A percentile compares a stretch with the other conserved stretches of the same genome.
Conservation (phyloP, 1,140 invertebrate species). For the Paralvinella palmiformis region DNA sequence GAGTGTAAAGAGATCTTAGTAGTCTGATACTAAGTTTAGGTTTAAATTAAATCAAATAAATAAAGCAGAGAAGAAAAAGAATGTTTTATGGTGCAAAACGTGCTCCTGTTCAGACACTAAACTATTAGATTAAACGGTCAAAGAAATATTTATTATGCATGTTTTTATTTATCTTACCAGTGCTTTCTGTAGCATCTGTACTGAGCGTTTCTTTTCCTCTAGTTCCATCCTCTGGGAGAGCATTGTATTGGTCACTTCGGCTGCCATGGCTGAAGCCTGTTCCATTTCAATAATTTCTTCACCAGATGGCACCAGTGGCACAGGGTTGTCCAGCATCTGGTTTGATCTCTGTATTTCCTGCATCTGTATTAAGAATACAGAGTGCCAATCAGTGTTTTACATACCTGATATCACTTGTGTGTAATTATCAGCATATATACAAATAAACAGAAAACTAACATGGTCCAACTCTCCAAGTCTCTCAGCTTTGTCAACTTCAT, state of each 20-base stretch:
- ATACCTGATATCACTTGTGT: too few species aligned
- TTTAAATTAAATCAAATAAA: too few species aligned
- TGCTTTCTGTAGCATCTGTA: conserved; percentile 48
- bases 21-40: too few species aligned
- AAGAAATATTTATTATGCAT: too few species aligned
- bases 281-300: conserved; percentile 40
- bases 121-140: too few species aligned
- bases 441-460: conserved; percentile 21
- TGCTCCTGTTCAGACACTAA: too few species aligned
- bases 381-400: too few species aligned
- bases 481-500: conserved; percentile 46
- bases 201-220: conserved; percentile 46
- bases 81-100: too few species aligned
- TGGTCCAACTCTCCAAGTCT: conserved; percentile 43
- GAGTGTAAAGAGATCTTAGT: too few species aligned
- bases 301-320: conserved; percentile 34
- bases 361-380: conserved; percentile 12
- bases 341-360: conserved; percentile 39
- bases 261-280: conserved; percentile 38
- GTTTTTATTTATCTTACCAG: conserved; percentile 29
- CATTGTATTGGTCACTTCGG: conserved; percentile 44
- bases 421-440: not conserved
- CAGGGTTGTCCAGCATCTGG: conserved; percentile 37
- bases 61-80: too few species aligned
- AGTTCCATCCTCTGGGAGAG: conserved; percentile 44